phyloP scores from a whole-genome alignment of 2,888 invertebrate genomes.

The Blastobasis lacticolella region DNA sequence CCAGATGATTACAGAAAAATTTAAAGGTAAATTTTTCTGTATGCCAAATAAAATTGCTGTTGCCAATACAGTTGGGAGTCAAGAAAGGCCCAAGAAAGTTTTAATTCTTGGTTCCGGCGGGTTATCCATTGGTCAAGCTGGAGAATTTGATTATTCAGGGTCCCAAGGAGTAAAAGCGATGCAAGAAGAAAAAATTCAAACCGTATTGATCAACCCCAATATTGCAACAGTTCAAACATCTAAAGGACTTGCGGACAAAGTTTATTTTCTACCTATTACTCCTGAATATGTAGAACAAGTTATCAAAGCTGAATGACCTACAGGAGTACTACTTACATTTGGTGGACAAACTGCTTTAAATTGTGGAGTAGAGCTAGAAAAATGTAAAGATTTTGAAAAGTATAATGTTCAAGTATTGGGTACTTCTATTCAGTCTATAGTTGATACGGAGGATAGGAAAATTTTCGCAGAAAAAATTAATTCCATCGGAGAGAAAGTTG shows the following conservation, averaged over 20 bases:
- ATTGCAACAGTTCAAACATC: conserved; percentile 99
- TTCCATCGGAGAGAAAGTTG: conserved; percentile 93
- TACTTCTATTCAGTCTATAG: conserved; percentile 97
- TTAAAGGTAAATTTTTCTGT: too few relatives aligned
- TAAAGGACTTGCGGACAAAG: conserved; percentile 98
- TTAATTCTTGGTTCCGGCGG: conserved; percentile 95
- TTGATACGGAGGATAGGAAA: conserved; percentile 97
- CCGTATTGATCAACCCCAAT: conserved; percentile 98
- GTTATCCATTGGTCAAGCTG: conserved; percentile 98
- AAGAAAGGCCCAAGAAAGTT: conserved; percentile 79
- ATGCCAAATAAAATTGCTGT: too few relatives aligned
- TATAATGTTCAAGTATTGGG: conserved; percentile 94
- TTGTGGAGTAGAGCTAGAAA: conserved; percentile 94
- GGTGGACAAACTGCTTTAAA: conserved; percentile 99
- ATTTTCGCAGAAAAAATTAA: conserved; percentile 93
- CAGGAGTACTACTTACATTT: conserved; percentile 97
- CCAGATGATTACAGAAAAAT: conserved; percentile 67
- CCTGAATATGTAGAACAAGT: conserved; percentile 98
- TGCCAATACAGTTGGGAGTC: conserved; percentile 38
- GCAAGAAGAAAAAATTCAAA: conserved; percentile 94
- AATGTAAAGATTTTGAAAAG: conserved; percentile 86
- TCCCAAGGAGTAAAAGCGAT: conserved; percentile 98
- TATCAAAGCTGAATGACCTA: conserved; percentile 95
- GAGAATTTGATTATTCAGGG: conserved; percentile 99
- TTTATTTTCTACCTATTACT: conserved; percentile 96